Percentiles rank a stretch among this genome's conserved stretches.
Evolutionary conservation across 2,888 invertebrate species (phyloP).

Genomic region (Hymenopus coronatus): DNA sequence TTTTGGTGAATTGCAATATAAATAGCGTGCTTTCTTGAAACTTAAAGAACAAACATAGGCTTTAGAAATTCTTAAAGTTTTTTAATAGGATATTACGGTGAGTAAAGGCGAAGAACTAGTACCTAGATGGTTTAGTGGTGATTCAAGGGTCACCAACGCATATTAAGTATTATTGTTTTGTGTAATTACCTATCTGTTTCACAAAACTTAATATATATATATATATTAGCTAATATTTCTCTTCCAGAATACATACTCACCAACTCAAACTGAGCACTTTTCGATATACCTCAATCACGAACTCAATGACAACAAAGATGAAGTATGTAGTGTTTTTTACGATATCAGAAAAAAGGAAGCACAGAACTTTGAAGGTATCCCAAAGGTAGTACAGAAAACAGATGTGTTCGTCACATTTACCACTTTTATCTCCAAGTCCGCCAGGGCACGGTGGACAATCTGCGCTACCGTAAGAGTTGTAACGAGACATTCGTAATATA

Average conservation of each 20-base stretch:
- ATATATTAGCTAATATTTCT: too few relatives aligned
- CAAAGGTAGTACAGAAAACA: background rate
- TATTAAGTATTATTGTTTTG: too few relatives aligned
- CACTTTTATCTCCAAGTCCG: background rate
- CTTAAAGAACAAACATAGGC: too few relatives aligned
- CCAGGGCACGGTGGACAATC: background rate
- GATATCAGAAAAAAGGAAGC: background rate
- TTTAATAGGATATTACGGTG: too few relatives aligned
- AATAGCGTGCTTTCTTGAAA: too few relatives aligned
- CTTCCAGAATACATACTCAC: background rate
- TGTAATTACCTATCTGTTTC: too few relatives aligned
- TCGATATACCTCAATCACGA: background rate
- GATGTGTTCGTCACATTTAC: background rate
- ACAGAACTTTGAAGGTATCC: background rate
- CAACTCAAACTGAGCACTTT: background rate
- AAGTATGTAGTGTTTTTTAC: background rate
- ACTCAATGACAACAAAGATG: background rate
- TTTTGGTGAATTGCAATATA: too few relatives aligned
- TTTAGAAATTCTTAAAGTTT: too few relatives aligned
- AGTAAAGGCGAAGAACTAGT: too few relatives aligned
- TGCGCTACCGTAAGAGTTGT: background rate
- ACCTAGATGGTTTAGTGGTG: too few relatives aligned
- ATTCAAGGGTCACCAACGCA: too few relatives aligned
- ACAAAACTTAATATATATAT: too few relatives aligned
- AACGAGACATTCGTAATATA: background rate